Evolutionary conservation across 2,888 invertebrate species (phyloP), one percentile per base, ranked within the genome.

Genomic region (Antheraea yamamai): DNA sequence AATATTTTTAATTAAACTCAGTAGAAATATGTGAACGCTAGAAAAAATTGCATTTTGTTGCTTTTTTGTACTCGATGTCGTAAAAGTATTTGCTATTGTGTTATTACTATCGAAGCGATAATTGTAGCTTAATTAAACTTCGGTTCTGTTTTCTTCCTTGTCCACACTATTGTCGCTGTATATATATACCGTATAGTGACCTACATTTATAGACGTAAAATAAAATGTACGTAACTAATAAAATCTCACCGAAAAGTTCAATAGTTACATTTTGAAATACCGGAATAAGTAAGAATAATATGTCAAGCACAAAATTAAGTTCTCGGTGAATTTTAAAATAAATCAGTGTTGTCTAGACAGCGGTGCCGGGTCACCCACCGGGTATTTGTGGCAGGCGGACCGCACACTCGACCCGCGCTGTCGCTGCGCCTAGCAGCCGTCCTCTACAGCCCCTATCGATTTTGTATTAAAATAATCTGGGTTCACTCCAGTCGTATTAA

Each of bases 401-500:
- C 70, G 66, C 2, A 8, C 61, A n/a, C 61, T 61, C 61, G n/a
- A 1, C 2, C 12, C 61, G 23, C 61, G 55, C 55, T 55, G 20
- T 20, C 20, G 55, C 55, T 55, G 14, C 30, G 64, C 64, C 14
- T 14, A 26, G 26, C 64, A 26, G 64, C 26, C 64, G 8, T 39
- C 39, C 70, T n/a, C 70, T 16, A 39, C 39, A 39, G 39, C 79
- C 75, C 75, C 70, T 81, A 82, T 84, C 79, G 84, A 84, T 84
- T 84, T 80, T 77, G 74, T 79, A 81, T 80, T 80, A 78, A 82
- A 81, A 81, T 83, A 81, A 82, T 68, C 78, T 70, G 39, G 70
- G 70, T 39, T 70, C 39, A 70, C 39, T 70, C 64, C 64, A 16
- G 30, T 66, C 64, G 64, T 66, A 66, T 64, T 64, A 64, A 39